A percentile compares a stretch with the other conserved stretches of the same genome.
These are phyloP conservation scores for Tiliacea citrago DNA, from an alignment of 2,888 invertebrate genomes.

Conservation along the genomic window DNA sequence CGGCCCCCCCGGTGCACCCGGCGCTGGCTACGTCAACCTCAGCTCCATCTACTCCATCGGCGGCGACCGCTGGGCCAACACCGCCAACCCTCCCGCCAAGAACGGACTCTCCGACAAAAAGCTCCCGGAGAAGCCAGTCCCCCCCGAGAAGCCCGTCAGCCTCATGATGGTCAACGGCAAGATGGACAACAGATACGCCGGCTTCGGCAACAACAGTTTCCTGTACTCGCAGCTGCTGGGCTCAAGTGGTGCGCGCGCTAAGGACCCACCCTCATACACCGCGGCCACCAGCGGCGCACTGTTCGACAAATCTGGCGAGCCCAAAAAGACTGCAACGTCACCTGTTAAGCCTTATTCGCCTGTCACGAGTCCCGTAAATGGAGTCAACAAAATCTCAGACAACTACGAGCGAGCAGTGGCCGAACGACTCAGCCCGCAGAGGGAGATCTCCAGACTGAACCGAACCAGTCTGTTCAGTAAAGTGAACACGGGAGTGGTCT, in stretches of 20 bases:
- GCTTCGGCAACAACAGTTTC: conserved; percentile 87
- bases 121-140: conserved; percentile 84
- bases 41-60: conserved; percentile 88
- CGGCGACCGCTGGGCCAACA: conserved; percentile 77
- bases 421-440: conserved; percentile 84
- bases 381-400: conserved; percentile 88
- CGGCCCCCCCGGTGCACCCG: conserved; percentile 62
- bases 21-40: conserved; percentile 83
- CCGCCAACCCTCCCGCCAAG: conserved; percentile 64
- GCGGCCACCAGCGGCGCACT: conserved; percentile 81
- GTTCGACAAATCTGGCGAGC: conserved; percentile 76
- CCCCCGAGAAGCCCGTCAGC: conserved; percentile 88
- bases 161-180: conserved; percentile 88
- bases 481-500: conserved; percentile 86
- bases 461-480: conserved; percentile 86
- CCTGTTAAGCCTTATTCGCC: conserved; percentile 79
- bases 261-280: conserved; percentile 85
- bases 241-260: conserved; percentile 78
- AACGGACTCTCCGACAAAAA: conserved; percentile 82
- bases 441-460: conserved; percentile 80
- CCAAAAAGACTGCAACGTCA: conserved; percentile 72
- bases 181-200: conserved; percentile 83
- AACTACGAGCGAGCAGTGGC: conserved; percentile 88
- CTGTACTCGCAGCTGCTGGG: conserved; percentile 85
- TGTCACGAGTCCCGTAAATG: conserved; percentile 83